Conservation (phyloP, 2,797 vertebrate genomes). For the Sarcoramphus papa region DNA sequence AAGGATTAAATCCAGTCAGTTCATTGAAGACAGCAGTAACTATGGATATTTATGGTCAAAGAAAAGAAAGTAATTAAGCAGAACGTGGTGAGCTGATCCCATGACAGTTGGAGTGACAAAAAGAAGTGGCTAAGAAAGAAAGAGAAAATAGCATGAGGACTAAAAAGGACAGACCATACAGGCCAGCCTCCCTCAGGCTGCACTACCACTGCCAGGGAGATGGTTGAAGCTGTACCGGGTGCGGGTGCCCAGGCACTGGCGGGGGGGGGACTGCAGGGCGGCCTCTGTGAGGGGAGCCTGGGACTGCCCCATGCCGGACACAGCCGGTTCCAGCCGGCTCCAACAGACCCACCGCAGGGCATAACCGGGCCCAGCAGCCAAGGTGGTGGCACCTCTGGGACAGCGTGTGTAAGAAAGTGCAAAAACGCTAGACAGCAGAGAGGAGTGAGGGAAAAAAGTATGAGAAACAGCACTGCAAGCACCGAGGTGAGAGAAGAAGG, state of each 20-base stretch:
- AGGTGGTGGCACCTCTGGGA: accelerated
- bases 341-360: accelerated
- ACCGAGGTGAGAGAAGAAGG: not conserved
- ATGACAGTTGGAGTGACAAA: not conserved
- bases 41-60: not conserved
- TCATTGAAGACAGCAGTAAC: not conserved
- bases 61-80: not conserved
- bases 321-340: accelerated
- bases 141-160: not conserved
- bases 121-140: not conserved
- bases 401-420: not conserved
- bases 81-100: not conserved
- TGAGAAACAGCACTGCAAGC: not conserved
- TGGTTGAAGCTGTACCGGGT: accelerated
- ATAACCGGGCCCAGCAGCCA: accelerated
- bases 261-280: not conserved
- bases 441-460: not conserved
- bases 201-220: not conserved
- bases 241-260: accelerated
- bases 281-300: not conserved
- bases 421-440: not conserved
- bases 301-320: accelerated
- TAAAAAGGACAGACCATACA: accelerated
- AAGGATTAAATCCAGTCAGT: not conserved
- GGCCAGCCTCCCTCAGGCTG: not conserved